Conservation (phyloP, 2,797 vertebrate species). For the Iguana delicatissima region DNA sequence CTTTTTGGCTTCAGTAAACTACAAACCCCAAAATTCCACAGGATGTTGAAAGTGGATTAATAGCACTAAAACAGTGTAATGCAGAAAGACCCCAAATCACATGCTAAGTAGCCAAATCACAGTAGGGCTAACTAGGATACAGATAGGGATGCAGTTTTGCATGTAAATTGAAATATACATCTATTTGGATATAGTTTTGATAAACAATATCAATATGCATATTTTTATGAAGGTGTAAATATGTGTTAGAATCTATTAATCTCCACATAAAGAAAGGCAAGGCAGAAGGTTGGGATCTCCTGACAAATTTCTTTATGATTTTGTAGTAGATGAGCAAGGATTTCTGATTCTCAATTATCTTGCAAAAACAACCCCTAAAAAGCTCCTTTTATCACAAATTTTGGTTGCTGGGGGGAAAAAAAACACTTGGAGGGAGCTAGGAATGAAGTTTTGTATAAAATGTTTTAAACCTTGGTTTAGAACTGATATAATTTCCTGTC, state of each 20-base stretch:
- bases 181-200: background rate
- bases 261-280: background rate
- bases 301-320: background rate
- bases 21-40: too few relatives aligned
- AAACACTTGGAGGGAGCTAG: background rate
- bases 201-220: background rate
- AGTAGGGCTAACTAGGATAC: background rate
- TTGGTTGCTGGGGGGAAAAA: background rate
- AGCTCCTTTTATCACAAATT: background rate
- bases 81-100: too few relatives aligned
- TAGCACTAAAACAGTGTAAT: too few relatives aligned
- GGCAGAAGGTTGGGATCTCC: background rate
- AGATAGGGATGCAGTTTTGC: background rate
- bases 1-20: too few relatives aligned
- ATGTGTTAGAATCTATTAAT: background rate
- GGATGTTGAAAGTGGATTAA: too few relatives aligned
- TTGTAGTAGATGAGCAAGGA: background rate
- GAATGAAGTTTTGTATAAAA: background rate
- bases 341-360: background rate
- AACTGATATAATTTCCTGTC: background rate
- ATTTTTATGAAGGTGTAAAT: background rate
- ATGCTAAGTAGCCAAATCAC: background rate
- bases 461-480: background rate
- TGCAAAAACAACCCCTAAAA: background rate
- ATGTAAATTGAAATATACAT: too few relatives aligned